Base-by-base conservation (phyloP, 2,888 invertebrate species). In the Autographa pulchrina region DNA sequence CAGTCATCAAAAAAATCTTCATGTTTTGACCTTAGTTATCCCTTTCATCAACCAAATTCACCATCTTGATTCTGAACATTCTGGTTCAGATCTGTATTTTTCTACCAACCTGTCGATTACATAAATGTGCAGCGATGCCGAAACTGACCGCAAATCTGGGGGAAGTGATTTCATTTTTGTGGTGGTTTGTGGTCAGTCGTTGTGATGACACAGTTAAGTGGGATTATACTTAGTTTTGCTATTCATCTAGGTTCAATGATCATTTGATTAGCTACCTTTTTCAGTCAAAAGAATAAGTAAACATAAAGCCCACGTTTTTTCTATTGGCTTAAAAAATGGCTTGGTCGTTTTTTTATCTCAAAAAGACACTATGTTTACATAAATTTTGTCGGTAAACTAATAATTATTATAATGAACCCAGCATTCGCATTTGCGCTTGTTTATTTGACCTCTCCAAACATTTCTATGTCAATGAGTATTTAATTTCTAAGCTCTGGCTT, bases 131-230 rank as follows among this genome's bases (percentile, higher is more conserved):
- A 20, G 9, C 61, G 70, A 72, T 78, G 70, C 69, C 63, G 77
- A 80, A 80, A 82, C 62, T 65, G 65, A 82, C 80, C 80, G 71
- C 82, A 82, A 68, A 68, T 62, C 62, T 69, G 72, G 43, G 52
- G 67, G 65, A 68, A 77, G 77, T 65, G 65, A 65, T 70, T 77
- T 65, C 73, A 68, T 68, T 70, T 77, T 52, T 54, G 65, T 52
- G 72, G 52, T 60, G 48, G 20, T 20, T 63, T 75, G 78, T 65
- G 78, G 78, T 70, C n/a, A 31, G 65, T 56, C 11, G 38, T 35
- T 66, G 68, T 71, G 31, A 9, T 48, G 58, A 32, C 65, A 48
- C 65, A 48, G 14, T 31, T 60, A 59, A 64, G 60, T 66, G 69
- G 59, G 41, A 64, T 16, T 58, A 35, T 38, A 11, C 38, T n/a